phyloP scores from a whole-genome alignment of 30 jellyfish, hydroid and myxozoan genomes.

The Aurelia coerulea region DNA sequence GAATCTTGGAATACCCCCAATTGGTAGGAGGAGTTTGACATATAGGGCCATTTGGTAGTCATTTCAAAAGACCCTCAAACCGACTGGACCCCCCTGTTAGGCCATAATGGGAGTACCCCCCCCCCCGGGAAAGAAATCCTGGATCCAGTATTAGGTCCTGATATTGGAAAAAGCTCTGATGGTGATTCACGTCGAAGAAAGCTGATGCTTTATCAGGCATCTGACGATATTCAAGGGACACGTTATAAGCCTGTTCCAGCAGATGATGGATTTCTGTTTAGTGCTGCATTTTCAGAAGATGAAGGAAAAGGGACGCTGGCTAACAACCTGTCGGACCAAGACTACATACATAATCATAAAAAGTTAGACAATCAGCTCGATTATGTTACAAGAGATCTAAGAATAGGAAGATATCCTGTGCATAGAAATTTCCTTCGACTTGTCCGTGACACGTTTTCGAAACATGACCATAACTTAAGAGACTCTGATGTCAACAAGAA shows the following conservation, averaged over 20 bases:
- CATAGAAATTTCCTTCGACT: conserved; percentile 8
- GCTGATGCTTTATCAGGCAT: neutral
- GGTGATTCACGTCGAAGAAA: conserved; percentile 44
- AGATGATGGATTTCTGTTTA: conserved; percentile 21
- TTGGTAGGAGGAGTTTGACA: no score
- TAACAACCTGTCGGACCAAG: conserved; percentile 3
- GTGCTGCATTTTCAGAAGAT: conserved; percentile 1
- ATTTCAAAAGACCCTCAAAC: no score
- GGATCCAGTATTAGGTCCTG: conserved; percentile 39
- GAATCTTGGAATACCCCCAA: no score
- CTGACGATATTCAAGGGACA: neutral
- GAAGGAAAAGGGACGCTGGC: neutral
- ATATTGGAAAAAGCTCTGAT: conserved; percentile 34
- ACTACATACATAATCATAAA: conserved; percentile 13
- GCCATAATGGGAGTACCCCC: no score
- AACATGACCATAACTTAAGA: conserved; percentile 7
- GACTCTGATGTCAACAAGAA: conserved; percentile 10
- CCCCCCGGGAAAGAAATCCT: neutral
- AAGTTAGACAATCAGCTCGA: conserved; percentile 14
- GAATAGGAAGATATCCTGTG: conserved; percentile 3
- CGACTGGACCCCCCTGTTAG: no score
- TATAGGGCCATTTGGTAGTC: no score
- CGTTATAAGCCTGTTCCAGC: conserved; percentile 5
- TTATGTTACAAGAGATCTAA: conserved; percentile 18
- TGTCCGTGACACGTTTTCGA: conserved; percentile 9